phyloP scores from a whole-genome alignment of 2,797 vertebrate species.

The Eupleurogrammus muticus region DNA sequence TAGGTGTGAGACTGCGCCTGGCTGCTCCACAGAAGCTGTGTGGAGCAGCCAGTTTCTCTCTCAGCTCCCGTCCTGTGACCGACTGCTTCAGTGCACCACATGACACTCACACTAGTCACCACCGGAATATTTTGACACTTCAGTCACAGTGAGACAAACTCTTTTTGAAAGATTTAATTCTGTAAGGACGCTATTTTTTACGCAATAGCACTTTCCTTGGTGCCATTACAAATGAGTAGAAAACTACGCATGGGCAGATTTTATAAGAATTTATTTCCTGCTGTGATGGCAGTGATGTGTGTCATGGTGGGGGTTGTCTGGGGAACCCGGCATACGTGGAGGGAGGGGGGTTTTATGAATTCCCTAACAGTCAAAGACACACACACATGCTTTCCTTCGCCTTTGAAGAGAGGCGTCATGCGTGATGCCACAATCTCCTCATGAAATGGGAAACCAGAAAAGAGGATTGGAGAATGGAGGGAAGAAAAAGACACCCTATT shows the following conservation, averaged over 20 bases:
- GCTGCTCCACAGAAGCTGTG: constrained; percentile 47
- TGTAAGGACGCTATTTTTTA: constrained; percentile 29
- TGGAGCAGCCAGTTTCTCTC: constrained; percentile 53
- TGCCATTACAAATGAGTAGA: constrained; percentile 26
- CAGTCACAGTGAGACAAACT: constrained; percentile 35
- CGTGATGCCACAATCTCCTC: constrained; percentile 64
- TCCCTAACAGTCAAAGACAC: constrained; percentile 55
- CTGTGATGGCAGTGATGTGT: constrained; percentile 43
- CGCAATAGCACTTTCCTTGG: constrained; percentile 19
- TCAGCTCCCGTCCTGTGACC: constrained; percentile 31
- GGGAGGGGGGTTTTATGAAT: constrained; percentile 30
- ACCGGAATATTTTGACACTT: constrained; percentile 21
- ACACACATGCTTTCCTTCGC: constrained; percentile 27
- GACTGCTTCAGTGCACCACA: constrained; percentile 22
- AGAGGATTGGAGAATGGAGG: constrained; percentile 63
- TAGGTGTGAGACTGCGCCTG: constrained; percentile 61
- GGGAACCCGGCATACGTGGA: constrained; percentile 12
- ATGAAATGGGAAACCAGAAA: constrained; percentile 67
- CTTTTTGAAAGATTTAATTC: constrained; percentile 40
- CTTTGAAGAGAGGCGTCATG: constrained; percentile 59
- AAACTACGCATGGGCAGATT: constrained; percentile 22
- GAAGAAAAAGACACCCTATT: constrained; percentile 38
- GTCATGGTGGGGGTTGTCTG: constrained; percentile 39
- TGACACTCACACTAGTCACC: constrained; percentile 29
- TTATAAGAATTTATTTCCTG: constrained; percentile 19